Conservation (phyloP, 2,797 vertebrate species). For the Coreius guichenoti region DNA sequence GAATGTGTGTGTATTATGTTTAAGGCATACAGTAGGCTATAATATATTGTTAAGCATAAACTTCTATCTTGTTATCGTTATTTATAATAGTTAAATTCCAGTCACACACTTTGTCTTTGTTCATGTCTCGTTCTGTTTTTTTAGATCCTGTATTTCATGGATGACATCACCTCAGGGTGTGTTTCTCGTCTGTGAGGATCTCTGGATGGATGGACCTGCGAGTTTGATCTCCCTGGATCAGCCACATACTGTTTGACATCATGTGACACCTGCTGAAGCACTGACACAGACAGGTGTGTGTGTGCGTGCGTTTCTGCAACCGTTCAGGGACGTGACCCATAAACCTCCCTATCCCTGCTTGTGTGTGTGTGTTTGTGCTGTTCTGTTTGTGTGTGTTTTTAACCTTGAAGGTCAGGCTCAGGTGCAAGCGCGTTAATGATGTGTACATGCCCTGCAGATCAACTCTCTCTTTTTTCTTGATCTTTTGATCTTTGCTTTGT, state of each 20-base stretch:
- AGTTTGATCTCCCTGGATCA: conserved; percentile 55
- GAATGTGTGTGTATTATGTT: not conserved
- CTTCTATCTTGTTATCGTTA: not conserved
- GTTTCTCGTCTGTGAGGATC: conserved; percentile 44
- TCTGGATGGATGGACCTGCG: conserved; percentile 31
- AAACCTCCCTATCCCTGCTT: conserved; percentile 6
- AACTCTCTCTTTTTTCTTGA: conserved; percentile 40
- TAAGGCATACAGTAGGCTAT: too few relatives aligned
- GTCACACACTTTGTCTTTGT: conserved; percentile 32
- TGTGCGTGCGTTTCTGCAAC: not conserved
- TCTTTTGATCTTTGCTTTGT: conserved; percentile 36
- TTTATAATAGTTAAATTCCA: conserved; percentile 6
- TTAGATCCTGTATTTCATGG: conserved; percentile 40
- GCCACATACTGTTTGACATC: conserved; percentile 44
- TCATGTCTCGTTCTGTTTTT: not conserved
- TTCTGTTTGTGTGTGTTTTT: not conserved
- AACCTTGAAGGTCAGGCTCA: conserved; percentile 28
- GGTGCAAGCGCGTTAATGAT: conserved; percentile 14
- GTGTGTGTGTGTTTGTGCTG: not conserved
- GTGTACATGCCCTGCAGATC: conserved; percentile 19
- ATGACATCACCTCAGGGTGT: conserved; percentile 37
- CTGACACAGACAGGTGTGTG: conserved; percentile 23
- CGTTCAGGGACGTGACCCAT: conserved; percentile 27
- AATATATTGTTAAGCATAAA: not conserved
- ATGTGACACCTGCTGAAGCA: conserved; percentile 49